Evolutionary conservation across 2,888 invertebrate species (phyloP), one percentile per base, ranked within the genome.

Genomic region (Rambutsinella grinnellia): DNA sequence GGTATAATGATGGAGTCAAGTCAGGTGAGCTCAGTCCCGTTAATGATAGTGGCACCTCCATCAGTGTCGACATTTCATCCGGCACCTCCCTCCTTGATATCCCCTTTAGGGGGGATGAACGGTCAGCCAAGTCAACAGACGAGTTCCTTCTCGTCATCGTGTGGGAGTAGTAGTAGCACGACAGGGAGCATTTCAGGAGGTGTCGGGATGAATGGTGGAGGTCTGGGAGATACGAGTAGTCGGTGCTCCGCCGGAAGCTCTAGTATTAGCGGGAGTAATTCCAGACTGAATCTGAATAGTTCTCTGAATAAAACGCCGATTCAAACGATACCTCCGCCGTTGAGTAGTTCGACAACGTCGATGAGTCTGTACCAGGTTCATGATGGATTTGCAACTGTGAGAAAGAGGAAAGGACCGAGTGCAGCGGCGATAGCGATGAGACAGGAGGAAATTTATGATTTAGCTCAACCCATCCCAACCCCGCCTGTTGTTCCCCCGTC

Each of bases 321-420:
- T 17, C 74, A 70, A 36, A 76, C 71, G 8, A 74, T 77, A 26
- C 77, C 77, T 15, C 75, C 57, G 3, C 63, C 77, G 5, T 24
- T 68, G 28, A 62, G 68, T 19, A 63, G 63, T 26, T 78, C 78
- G 15, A 47, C 67, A 17, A 60, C 72, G n/a, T 68, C 66, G 10
- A 54, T 70, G 23, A 76, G 70, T 47, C 62, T 75, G 49, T 79
- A 79, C 60, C 81, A 79, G 61, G 77, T 94, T 63, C 92, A 94
- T 87, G 94, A 95, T 87, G 94, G 94, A 69, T 95, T 93, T 87
- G 94, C 94, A 63, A 95, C 94, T n/a, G 93, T 95, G 15, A 83
- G 86, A 62, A 84, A 85, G 61, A 65, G 83, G 19, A 82, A 82
- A 58, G 81, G 83, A 8, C 81, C 81, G 13, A 81, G 80, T 67